Base-by-base conservation (phyloP, 2,113 vertebrate genomes). In the Platysternon megacephalum region DNA sequence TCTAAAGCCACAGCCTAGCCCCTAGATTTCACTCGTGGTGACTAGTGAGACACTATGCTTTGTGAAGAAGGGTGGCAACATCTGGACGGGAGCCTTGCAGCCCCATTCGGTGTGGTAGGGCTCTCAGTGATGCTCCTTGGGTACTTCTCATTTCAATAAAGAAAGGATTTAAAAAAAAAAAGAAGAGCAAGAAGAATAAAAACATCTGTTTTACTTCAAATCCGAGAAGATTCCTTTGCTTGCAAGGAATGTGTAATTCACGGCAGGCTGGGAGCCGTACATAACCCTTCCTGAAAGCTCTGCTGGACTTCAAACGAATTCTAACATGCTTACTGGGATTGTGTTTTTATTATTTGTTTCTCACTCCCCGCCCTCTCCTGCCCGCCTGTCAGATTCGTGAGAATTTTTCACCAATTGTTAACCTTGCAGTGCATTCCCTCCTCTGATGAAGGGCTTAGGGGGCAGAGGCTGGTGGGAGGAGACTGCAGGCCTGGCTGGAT, bases 121-220 rank as follows among this genome's bases (percentile, higher is more conserved):
- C 92, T 97, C 93, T 97, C 61, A 2, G 94, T 95, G 49, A 91
- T 89, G 96, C 86, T 94, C 95, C 96, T 96, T 93, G 87, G 89
- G 85, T 61, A 97, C 58, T 61, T 94, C 83, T 88, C 84, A 83
- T 94, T 95, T 92, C 95, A 96, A 94, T 96, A 90, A 93, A 96
- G 84, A 93, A 93, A 94, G 93, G 11, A 95, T 94, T 93, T 87
- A 76, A 94, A 90, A 53, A 81, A 1, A 4, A 1, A 12, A 68
- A n/a, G 56, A 39, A 12, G 28, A 28, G 12, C 51, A 21, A 39
- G 86, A 91, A 93, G 94, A 96, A 90, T 81, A 86, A 86, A 98
- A 98, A 98, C 98, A 98, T 98, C 98, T 98, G 98, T 95, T 98
- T 98, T 98, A 95, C 97, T 98, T 98, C 98, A 98, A 98, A 97